Evolutionary conservation across 2,113 vertebrate species (phyloP).

Genomic region (Pseudolaguvia tuberculata): DNA sequence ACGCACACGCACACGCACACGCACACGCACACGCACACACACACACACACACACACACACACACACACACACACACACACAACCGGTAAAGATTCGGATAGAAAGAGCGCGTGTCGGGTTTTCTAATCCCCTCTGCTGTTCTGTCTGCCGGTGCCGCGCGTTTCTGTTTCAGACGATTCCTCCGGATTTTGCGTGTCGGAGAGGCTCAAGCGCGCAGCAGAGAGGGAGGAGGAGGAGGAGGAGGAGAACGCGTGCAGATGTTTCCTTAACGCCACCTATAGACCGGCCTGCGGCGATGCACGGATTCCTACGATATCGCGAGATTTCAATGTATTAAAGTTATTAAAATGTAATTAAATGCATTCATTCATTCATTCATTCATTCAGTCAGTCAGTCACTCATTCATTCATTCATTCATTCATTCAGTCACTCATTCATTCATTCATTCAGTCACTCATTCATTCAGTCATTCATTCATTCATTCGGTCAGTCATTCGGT

Average conservation of each 20-base stretch:
- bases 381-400: too few relatives aligned
- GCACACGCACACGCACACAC: too few relatives aligned
- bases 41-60: neutral
- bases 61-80: neutral
- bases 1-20: too few relatives aligned
- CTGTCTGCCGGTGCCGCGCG: neutral
- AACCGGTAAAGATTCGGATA: neutral
- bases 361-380: too few relatives aligned
- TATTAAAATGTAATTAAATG: too few relatives aligned
- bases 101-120: neutral
- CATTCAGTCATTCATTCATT: too few relatives aligned
- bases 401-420: too few relatives aligned
- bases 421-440: too few relatives aligned
- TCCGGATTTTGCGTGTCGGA: neutral
- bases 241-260: slow-evolving; percentile 19
- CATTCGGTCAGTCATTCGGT: too few relatives aligned
- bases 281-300: slow-evolving; percentile 14
- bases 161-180: neutral
- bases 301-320: neutral
- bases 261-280: slow-evolving; percentile 47
- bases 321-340: neutral
- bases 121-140: neutral
- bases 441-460: too few relatives aligned
- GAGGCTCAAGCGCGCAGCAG: slow-evolving; percentile 10
- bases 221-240: neutral